A percentile compares a stretch with the other conserved stretches of the same genome.
Conservation (phyloP, 2,113 vertebrate genomes). For the Malurus elegans region DNA sequence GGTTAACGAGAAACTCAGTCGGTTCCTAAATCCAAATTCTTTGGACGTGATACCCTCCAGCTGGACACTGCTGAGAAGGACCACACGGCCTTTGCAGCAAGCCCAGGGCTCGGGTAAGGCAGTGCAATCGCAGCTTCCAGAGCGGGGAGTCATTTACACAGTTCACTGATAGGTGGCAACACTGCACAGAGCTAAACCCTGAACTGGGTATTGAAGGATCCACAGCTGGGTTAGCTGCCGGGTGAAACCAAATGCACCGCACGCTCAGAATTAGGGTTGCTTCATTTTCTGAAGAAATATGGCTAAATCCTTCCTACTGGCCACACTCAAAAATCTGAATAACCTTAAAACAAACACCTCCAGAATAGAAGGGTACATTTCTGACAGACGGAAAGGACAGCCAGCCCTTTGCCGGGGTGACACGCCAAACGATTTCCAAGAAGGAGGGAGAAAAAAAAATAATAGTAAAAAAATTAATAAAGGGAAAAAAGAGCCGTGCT, state of each 20-base stretch:
- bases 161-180: constrained; percentile 31
- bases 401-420: background rate
- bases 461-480: background rate
- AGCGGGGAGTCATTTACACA: background rate
- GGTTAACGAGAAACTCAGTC: background rate
- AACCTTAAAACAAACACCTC: background rate
- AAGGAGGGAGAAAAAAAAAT: fast-evolving
- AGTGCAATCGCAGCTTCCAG: background rate
- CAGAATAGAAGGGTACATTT: background rate
- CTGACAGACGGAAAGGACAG: fast-evolving
- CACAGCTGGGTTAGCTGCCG: background rate
- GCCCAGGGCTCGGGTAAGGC: background rate
- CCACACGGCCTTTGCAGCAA: background rate
- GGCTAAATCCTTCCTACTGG: background rate
- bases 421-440: background rate
- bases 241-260: background rate
- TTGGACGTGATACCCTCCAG: background rate
- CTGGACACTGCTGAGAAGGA: background rate
- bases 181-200: background rate
- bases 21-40: background rate
- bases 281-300: background rate
- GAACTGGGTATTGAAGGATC: background rate
- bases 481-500: fast-evolving
- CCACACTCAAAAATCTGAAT: background rate
- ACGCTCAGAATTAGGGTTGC: background rate